These are phyloP conservation scores for Dryas iulia DNA, from an alignment of 1,140 invertebrate species.

Conservation along the genomic window DNA sequence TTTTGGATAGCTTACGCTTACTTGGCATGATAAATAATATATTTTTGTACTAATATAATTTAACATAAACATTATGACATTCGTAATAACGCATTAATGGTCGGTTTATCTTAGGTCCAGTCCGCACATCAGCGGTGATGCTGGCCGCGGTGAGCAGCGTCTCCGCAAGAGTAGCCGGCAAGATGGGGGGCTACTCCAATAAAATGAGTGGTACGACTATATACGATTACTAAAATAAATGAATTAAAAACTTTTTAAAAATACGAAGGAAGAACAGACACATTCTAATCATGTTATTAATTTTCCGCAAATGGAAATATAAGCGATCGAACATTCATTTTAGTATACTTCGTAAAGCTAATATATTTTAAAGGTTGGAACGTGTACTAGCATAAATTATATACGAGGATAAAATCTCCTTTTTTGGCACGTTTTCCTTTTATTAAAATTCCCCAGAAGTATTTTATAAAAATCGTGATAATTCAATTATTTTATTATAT, in stretches of 20 bases:
- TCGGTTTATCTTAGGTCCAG: neutral
- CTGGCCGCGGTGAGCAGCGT: conserved; percentile 62
- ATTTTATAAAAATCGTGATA: neutral
- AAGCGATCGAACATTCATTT: too few relatives aligned
- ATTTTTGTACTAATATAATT: neutral
- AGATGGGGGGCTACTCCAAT: conserved; percentile 86
- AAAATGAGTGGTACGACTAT: conserved; percentile 83
- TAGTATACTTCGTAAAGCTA: neutral
- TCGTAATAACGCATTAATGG: neutral
- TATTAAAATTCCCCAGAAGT: neutral
- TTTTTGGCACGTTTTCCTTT: neutral
- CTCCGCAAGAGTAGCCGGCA: conserved; percentile 85
- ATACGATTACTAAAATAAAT: neutral
- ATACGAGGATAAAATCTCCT: neutral
- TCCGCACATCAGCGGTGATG: conserved; percentile 52
- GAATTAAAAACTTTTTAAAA: too few relatives aligned
- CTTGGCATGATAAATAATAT: too few relatives aligned
- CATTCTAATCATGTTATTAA: too few relatives aligned
- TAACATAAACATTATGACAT: too few relatives aligned
- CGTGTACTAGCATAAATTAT: neutral
- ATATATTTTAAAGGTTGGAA: neutral
- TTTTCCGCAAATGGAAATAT: too few relatives aligned
- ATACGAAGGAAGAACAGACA: too few relatives aligned
- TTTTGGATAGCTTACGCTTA: too few relatives aligned
- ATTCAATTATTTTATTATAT: conserved; percentile 21